A percentile compares a stretch with the other conserved stretches of the same genome.
phyloP scores from a whole-genome alignment of 2,113 vertebrate genomes.

The Barnardius zonarius region DNA sequence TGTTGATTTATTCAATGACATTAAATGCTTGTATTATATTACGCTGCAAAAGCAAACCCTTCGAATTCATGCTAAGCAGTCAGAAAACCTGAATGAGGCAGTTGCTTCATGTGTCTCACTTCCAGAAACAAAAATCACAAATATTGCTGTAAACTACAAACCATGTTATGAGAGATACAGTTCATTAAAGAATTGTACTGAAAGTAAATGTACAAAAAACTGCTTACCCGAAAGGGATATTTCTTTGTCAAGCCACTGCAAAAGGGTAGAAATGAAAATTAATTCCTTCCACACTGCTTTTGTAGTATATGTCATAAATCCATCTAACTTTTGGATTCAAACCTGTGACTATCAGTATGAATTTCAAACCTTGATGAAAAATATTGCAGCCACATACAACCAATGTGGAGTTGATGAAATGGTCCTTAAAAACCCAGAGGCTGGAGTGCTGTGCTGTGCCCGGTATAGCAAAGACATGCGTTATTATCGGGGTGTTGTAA shows the following conservation, averaged over 20 bases:
- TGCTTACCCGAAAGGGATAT: background rate
- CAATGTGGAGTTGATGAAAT: slow-evolving; percentile 74
- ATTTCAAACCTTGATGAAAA: slow-evolving; percentile 81
- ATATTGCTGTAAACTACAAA: background rate
- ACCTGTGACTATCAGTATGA: slow-evolving; percentile 73
- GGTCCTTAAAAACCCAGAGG: slow-evolving; percentile 77
- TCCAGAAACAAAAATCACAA: background rate
- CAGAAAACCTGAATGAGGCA: background rate
- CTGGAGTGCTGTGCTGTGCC: slow-evolving; percentile 86
- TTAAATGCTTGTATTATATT: slow-evolving; percentile 77
- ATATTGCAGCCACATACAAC: slow-evolving; percentile 74
- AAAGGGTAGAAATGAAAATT: slow-evolving; percentile 70
- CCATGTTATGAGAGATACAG: background rate
- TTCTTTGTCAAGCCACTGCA: slow-evolving; percentile 10
- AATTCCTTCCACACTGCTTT: slow-evolving; percentile 75
- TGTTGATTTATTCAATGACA: slow-evolving; percentile 70
- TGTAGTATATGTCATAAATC: slow-evolving; percentile 80
- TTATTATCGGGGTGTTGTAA: slow-evolving; percentile 85
- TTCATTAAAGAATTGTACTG: background rate
- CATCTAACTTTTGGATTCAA: slow-evolving; percentile 87
- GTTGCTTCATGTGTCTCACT: background rate
- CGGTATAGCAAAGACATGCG: slow-evolving; percentile 80
- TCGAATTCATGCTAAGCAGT: background rate
- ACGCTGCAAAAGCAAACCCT: slow-evolving; percentile 63
- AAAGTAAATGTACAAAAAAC: background rate